Conservation (phyloP, 2,113 vertebrate genomes). For the Cochlearius cochlearius region DNA sequence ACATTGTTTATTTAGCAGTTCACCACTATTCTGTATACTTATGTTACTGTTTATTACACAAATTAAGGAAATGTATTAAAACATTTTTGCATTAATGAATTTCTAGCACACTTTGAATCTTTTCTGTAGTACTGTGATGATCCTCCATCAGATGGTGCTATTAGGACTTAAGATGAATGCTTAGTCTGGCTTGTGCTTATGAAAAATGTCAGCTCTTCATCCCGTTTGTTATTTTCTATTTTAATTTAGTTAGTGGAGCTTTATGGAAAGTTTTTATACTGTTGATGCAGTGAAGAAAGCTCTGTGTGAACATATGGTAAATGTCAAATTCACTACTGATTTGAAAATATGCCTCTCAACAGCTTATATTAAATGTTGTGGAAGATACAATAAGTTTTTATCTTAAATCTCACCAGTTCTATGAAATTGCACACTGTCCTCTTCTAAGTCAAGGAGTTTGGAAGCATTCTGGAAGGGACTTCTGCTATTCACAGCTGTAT, state of each 20-base stretch:
- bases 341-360: not conserved
- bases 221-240: not conserved
- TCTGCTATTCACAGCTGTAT: not conserved
- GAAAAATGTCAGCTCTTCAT: not conserved
- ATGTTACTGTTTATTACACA: not conserved
- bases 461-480: not conserved
- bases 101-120: not conserved
- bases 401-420: not conserved
- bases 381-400: not conserved
- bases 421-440: not conserved
- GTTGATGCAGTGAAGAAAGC: not conserved
- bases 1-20: not conserved
- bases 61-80: not conserved
- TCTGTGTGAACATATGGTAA: not conserved
- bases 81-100: not conserved
- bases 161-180: slow-evolving; percentile 31
- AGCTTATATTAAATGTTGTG: not conserved
- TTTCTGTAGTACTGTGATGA: not conserved
- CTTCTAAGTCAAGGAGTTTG: not conserved
- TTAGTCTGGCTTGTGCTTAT: not conserved
- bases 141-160: slow-evolving; percentile 58
- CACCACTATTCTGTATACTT: not conserved
- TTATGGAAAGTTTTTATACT: not conserved
- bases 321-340: not conserved
- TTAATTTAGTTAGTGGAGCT: not conserved